Evolutionary conservation across 53 echinoderm and acorn worm genomes (phyloP).

Genomic region (Crossaster papposus): DNA sequence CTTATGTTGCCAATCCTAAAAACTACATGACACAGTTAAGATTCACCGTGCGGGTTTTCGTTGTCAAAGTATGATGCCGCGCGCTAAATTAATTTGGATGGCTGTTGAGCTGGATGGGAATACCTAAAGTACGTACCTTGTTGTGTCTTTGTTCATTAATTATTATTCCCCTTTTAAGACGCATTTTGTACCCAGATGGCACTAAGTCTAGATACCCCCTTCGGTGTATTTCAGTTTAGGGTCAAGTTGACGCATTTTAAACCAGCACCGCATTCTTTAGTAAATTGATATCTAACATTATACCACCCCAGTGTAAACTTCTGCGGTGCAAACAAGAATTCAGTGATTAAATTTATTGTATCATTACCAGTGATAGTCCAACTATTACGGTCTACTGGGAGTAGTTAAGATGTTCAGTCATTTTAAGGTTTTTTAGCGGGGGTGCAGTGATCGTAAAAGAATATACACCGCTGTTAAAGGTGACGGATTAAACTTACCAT

Average conservation of each 20-base stretch:
- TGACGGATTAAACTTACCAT: not conserved
- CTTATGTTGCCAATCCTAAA: too few species aligned
- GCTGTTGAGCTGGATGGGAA: not conserved
- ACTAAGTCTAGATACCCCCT: not conserved
- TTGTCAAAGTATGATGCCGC: too few species aligned
- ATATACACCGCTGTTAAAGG: not conserved
- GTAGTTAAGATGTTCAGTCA: not conserved
- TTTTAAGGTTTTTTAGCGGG: not conserved
- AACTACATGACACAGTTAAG: too few species aligned
- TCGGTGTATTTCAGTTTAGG: not conserved
- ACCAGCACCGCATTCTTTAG: not conserved
- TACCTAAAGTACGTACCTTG: not conserved
- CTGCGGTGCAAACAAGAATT: conserved; percentile 11
- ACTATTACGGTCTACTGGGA: conserved; percentile 31
- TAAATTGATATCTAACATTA: conserved; percentile 18
- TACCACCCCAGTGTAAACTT: conserved; percentile 18
- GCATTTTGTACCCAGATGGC: not conserved
- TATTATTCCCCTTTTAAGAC: conserved; percentile 29
- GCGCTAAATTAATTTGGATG: too few species aligned
- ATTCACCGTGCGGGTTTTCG: too few species aligned
- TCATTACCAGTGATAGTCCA: conserved; percentile 32
- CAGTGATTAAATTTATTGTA: conserved; percentile 34
- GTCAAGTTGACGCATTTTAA: conserved; percentile 28
- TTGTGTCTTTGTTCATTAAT: not conserved
- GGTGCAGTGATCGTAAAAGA: not conserved